phyloP scores from a whole-genome alignment of 2,113 vertebrate genomes.

The Cololabis saira region DNA sequence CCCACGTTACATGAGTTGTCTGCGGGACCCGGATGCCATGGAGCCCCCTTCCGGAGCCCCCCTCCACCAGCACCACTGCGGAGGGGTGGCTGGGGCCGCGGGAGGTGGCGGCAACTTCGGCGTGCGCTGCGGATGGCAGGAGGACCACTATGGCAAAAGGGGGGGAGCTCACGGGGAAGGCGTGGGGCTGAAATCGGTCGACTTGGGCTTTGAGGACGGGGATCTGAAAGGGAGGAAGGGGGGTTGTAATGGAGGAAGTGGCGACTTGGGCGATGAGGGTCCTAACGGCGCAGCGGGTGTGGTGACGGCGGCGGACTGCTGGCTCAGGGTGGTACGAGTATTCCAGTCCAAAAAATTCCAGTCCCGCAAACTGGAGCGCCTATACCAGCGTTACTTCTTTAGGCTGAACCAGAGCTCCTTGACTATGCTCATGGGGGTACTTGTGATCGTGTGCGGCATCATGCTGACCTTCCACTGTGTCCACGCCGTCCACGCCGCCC shows the following conservation, averaged over 20 bases:
- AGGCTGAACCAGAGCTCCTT: slow-evolving; percentile 98
- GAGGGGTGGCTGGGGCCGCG: slow-evolving; percentile 72
- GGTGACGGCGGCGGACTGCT: slow-evolving; percentile 81
- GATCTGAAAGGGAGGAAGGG: slow-evolving; percentile 80
- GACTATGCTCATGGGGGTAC: slow-evolving; percentile 95
- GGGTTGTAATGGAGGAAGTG: slow-evolving; percentile 75
- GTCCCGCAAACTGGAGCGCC: slow-evolving; percentile 93
- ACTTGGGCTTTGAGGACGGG: slow-evolving; percentile 88
- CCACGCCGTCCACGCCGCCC: slow-evolving; percentile 83
- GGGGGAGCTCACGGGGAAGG: slow-evolving; percentile 76
- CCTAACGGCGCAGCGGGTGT: slow-evolving; percentile 59
- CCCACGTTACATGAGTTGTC: slow-evolving; percentile 95
- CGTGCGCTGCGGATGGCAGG: slow-evolving; percentile 92
- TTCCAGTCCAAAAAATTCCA: slow-evolving; percentile 98
- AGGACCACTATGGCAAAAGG: slow-evolving; percentile 91
- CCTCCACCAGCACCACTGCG: slow-evolving; percentile 77
- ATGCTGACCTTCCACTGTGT: slow-evolving; percentile 94
- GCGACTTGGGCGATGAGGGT: slow-evolving; percentile 49
- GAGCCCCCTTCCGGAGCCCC: slow-evolving; percentile 80
- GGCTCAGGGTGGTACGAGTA: slow-evolving; percentile 86
- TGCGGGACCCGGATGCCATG: slow-evolving; percentile 90
- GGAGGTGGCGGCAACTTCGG: slow-evolving; percentile 77
- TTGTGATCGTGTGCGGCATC: slow-evolving; percentile 90
- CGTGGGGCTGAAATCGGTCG: slow-evolving; percentile 87
- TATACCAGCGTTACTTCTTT: slow-evolving; percentile 98